Evolutionary conservation across 2,888 invertebrate genomes (phyloP).

Genomic region (Oligia strigilis): DNA sequence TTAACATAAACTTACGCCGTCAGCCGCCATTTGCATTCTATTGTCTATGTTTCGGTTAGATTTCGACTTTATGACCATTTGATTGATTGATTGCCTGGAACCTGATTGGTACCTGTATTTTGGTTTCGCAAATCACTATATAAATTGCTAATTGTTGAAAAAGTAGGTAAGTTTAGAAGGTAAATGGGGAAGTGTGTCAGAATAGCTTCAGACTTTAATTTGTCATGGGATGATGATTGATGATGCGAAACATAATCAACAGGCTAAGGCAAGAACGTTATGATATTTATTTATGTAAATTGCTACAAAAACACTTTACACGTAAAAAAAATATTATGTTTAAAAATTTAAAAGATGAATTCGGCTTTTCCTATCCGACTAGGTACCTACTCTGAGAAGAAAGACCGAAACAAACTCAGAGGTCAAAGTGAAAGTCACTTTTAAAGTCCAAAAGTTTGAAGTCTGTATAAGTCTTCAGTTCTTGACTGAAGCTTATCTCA

Average conservation of each 20-base stretch:
- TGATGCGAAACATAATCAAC: neutral
- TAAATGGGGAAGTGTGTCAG: slow-evolving; percentile 1
- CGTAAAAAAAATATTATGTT: neutral
- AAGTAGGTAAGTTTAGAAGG: slow-evolving; percentile 8
- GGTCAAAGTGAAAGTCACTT: neutral
- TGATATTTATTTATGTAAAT: neutral
- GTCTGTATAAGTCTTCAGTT: neutral
- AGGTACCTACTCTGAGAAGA: no score
- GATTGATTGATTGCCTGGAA: slow-evolving; percentile 34
- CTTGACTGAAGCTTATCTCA: neutral
- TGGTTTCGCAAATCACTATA: slow-evolving; percentile 10
- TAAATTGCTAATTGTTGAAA: neutral
- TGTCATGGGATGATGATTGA: no score
- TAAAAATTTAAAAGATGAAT: neutral
- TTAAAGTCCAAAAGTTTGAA: neutral
- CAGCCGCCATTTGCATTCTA: slow-evolving; percentile 29
- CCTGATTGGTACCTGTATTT: neutral
- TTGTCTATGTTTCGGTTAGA: slow-evolving; percentile 30
- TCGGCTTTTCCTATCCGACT: neutral
- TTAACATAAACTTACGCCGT: slow-evolving; percentile 13
- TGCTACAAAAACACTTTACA: neutral
- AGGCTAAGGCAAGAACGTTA: no score
- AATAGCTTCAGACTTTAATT: neutral
- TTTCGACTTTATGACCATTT: slow-evolving; percentile 31
- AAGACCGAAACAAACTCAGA: no score